Conservation (phyloP, 1,140 invertebrate species). For the Apis laboriosa region DNA sequence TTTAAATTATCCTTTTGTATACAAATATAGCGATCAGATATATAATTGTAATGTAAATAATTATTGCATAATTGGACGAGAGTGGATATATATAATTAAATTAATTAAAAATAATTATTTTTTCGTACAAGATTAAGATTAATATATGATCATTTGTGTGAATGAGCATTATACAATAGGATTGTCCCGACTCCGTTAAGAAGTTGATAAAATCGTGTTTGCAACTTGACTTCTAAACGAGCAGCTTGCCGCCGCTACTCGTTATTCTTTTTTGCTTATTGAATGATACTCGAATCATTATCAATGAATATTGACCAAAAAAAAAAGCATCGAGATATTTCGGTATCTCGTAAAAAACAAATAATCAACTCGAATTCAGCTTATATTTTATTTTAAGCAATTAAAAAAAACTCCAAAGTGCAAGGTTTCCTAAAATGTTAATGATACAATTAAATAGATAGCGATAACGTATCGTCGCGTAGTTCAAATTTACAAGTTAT, state of each 20-base stretch:
- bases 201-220: slow-evolving; percentile 49
- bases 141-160: slow-evolving; percentile 2
- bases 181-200: slow-evolving; percentile 25
- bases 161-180: not conserved
- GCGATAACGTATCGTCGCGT: not conserved
- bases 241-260: not conserved
- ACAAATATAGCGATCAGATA: too few relatives aligned
- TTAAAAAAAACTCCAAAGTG: not conserved
- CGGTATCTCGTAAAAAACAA: not conserved
- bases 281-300: slow-evolving; percentile 48
- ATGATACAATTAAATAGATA: not conserved
- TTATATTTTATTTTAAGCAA: not conserved
- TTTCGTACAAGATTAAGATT: not conserved
- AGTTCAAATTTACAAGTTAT: not conserved
- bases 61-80: too few relatives aligned
- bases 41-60: too few relatives aligned
- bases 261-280: slow-evolving; percentile 30
- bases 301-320: slow-evolving; percentile 34
- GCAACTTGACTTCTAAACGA: slow-evolving; percentile 45
- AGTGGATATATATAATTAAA: too few relatives aligned
- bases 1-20: too few relatives aligned
- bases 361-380: too few relatives aligned
- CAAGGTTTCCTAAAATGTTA: not conserved
- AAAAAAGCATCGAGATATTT: slow-evolving; percentile 5
- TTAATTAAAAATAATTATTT: too few relatives aligned